Evolutionary conservation across 2,113 vertebrate species (phyloP).

Genomic region (Tylochromis polylepis): DNA sequence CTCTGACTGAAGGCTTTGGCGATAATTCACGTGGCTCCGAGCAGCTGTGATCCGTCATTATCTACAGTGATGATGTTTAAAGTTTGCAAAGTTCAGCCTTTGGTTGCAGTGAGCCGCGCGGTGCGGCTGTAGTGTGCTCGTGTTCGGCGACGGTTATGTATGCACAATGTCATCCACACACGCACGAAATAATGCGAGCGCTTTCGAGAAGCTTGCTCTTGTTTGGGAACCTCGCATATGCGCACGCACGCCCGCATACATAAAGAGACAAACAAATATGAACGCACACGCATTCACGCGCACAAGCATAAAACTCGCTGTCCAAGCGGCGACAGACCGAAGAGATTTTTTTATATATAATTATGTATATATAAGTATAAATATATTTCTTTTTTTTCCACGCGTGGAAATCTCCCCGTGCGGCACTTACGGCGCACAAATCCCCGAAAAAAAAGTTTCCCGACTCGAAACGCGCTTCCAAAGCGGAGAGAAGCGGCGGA

Average conservation of each 20-base stretch:
- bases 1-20: not conserved
- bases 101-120: not conserved
- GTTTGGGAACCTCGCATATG: not conserved
- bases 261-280: not conserved
- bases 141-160: not conserved
- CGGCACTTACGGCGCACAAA: not conserved
- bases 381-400: not conserved
- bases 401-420: conserved; percentile 3
- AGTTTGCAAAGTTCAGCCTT: not conserved
- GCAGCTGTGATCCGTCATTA: not conserved
- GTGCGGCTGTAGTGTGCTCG: not conserved
- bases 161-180: conserved; percentile 13
- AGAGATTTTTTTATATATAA: not conserved
- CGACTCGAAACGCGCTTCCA: not conserved
- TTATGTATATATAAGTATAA: not conserved
- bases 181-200: conserved; percentile 10
- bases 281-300: not conserved
- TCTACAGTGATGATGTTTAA: not conserved
- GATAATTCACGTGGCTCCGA: not conserved
- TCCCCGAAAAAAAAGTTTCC: conserved; percentile 44
- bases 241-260: not conserved
- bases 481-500: not conserved
- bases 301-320: conserved; percentile 2
- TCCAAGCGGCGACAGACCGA: conserved; percentile 6
- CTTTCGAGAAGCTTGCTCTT: conserved; percentile 20